Evolutionary conservation across 2,797 vertebrate species (phyloP), one percentile per base, ranked within the genome.

Genomic region (Danio choprae): DNA sequence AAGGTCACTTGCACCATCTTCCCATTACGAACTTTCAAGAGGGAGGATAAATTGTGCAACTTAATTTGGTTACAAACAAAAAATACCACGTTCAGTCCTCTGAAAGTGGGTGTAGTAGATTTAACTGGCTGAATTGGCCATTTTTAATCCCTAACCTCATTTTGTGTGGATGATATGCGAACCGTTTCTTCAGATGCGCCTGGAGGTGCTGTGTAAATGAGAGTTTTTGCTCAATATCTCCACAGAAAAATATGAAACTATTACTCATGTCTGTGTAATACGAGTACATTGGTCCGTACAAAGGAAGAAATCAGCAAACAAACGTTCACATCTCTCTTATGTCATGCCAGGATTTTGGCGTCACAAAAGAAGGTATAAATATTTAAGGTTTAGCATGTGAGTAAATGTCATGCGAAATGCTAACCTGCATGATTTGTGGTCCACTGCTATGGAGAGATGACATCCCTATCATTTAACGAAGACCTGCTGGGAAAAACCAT

Each of bases 271-370:
- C 29, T 89, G 87, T 93, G 92, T 92, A 91, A 92, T 89, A 88
- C 88, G 87, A 92, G 88, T 92, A 92, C 92, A 92, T 92, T 91
- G 90, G 89, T 89, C 88, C 92, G 90, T 92, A 91, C 83, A 90
- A 88, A 91, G 88, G 87, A 91, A 81, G 84, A 90, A 93, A 93
- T 94, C 93, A 94, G 93, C 85, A 80, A 92, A 92, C 88, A 55
- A 76, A 84, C 16, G 2, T 81, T 36, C 1, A 16, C 16, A 53
- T 56, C 43, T 87, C 62, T 86, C 88, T 81, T 63, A 41, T 72
- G 38, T 74, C 41, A 40, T 81, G 41, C 43, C 51, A 68, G 70
- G 58, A 46, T 53, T n/a, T n/a, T 13, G 51, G 7, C 46, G 63
- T 38, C 6, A 51, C 68, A 58, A 36, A 43, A 67, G 4, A 68